Evolutionary conservation across 1,140 invertebrate genomes (phyloP).

Genomic region (Hylaeus anthracinus): DNA sequence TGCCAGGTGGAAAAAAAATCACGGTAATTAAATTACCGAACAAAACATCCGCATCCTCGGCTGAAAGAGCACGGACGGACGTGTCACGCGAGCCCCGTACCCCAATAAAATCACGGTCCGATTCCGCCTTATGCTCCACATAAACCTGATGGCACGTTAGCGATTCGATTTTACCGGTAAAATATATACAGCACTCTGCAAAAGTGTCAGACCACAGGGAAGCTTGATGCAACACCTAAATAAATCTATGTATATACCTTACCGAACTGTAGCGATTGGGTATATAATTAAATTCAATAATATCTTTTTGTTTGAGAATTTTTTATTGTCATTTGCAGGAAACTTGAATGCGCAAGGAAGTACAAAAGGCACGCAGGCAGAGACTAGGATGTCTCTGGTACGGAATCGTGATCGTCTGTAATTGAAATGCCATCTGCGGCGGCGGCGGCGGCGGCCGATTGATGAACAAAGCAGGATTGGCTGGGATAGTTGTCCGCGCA

Average conservation of each 20-base stretch:
- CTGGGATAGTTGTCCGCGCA: slow-evolving; percentile 13
- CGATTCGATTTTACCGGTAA: too few species aligned
- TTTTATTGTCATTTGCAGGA: too few species aligned
- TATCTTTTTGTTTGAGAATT: too few species aligned
- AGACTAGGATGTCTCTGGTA: slow-evolving; percentile 30
- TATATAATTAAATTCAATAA: too few species aligned
- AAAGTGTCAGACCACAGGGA: too few species aligned
- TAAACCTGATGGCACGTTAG: background rate
- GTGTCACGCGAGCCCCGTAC: slow-evolving; percentile 23
- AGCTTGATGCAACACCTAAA: too few species aligned
- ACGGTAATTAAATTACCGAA: slow-evolving; percentile 45
- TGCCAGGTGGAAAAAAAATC: slow-evolving; percentile 4
- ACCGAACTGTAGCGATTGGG: too few species aligned
- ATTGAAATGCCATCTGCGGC: slow-evolving; percentile 34
- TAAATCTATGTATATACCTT: too few species aligned
- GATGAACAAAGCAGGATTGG: slow-evolving; percentile 29
- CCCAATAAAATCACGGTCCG: slow-evolving; percentile 29
- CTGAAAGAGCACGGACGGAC: slow-evolving; percentile 6
- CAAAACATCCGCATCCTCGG: slow-evolving; percentile 35
- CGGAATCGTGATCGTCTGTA: slow-evolving; percentile 31
- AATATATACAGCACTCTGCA: too few species aligned
- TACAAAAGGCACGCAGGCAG: background rate
- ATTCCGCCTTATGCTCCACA: slow-evolving; percentile 35
- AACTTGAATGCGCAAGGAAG: too few species aligned
- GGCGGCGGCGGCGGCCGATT: slow-evolving; percentile 15